phyloP scores from a whole-genome alignment of 1,140 invertebrate genomes.

The Nautilus pompilius region DNA sequence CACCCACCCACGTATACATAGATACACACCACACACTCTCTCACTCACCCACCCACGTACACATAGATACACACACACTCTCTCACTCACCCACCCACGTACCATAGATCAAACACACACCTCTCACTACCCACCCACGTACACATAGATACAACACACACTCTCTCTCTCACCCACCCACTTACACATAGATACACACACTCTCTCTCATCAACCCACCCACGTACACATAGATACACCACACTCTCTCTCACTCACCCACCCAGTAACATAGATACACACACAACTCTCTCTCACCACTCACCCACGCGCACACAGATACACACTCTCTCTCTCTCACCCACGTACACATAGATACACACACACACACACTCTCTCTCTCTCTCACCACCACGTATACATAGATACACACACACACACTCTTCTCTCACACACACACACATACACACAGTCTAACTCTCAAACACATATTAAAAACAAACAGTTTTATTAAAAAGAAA shows the following conservation, averaged over 20 bases:
- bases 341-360: not conserved
- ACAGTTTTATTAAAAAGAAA: no score
- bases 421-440: not conserved
- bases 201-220: not conserved
- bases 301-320: no score
- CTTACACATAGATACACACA: not conserved
- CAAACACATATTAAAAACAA: not conserved
- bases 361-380: not conserved
- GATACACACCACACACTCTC: no score
- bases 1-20: no score
- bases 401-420: no score
- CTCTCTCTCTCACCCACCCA: not conserved
- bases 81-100: not conserved
- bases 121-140: no score
- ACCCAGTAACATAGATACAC: not conserved
- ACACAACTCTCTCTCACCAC: no score
- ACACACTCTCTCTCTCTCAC: not conserved
- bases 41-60: no score
- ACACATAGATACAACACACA: no score
- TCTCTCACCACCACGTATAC: not conserved
- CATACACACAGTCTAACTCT: not conserved
- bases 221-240: not conserved
- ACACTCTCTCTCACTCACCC: not conserved
- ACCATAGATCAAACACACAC: not conserved
- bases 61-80: no score